phyloP scores from a whole-genome alignment of 2,113 vertebrate species.

The Rhinoptilus africanus region DNA sequence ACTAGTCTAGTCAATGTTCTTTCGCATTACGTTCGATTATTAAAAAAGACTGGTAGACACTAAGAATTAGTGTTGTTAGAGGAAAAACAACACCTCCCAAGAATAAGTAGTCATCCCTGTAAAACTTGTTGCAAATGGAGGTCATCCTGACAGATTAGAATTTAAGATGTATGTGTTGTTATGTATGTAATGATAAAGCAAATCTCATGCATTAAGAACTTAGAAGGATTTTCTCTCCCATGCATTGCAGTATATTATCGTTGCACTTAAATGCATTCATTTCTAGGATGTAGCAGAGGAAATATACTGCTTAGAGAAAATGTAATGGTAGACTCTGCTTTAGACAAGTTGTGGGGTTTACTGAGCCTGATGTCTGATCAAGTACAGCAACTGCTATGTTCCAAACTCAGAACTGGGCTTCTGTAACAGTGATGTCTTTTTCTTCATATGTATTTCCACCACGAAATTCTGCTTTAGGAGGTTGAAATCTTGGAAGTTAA shows the following conservation, averaged over 20 bases:
- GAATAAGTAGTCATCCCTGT: background rate
- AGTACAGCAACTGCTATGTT: background rate
- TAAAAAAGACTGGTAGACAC: background rate
- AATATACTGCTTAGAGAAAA: background rate
- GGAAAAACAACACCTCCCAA: background rate
- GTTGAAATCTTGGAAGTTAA: background rate
- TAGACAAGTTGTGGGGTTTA: background rate
- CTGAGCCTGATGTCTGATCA: background rate
- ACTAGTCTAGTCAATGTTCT: background rate
- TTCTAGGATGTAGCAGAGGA: background rate
- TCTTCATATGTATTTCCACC: background rate
- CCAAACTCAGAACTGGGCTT: background rate
- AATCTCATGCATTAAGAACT: background rate
- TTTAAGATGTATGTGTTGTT: background rate
- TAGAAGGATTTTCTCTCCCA: background rate
- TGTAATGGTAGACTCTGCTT: background rate
- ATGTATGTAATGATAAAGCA: background rate
- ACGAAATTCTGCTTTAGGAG: background rate
- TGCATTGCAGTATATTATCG: background rate
- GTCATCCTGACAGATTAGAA: background rate
- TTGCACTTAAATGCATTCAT: background rate
- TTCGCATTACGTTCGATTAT: background rate
- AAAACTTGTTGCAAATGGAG: background rate
- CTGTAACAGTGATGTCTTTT: background rate
- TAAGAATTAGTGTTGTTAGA: background rate